Conservation (phyloP, 2,797 vertebrate species). For the Periparus ater region DNA sequence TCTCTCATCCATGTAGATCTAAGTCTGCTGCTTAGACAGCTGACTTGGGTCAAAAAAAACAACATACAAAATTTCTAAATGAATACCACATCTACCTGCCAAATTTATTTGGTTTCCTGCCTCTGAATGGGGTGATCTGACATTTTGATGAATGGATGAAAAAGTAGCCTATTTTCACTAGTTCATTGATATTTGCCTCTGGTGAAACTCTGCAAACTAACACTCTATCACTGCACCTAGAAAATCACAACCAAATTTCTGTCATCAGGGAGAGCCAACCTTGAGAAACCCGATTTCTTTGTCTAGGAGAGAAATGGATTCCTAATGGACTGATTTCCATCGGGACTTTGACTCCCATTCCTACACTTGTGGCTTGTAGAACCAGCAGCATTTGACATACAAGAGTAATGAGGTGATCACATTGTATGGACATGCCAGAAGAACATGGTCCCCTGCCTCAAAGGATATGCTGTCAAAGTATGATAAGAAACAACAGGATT, state of each 20-base stretch:
- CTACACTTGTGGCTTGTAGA: neutral
- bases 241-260: neutral
- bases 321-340: neutral
- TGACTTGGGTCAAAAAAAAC: neutral
- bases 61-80: neutral
- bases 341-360: neutral
- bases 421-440: neutral
- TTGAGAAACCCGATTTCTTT: neutral
- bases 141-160: slow-evolving; percentile 7
- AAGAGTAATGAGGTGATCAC: neutral
- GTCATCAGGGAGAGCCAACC: neutral
- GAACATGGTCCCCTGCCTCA: neutral
- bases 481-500: neutral
- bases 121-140: neutral
- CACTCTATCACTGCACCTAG: neutral
- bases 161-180: neutral
- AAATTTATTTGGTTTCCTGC: neutral
- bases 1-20: neutral
- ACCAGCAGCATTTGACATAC: neutral
- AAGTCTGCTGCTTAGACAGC: neutral
- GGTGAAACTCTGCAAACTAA: neutral
- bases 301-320: neutral
- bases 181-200: neutral
- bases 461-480: neutral
- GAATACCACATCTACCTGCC: neutral